These are phyloP conservation scores for Lampris incognitus DNA, from an alignment of 2,113 vertebrate genomes.

Conservation along the genomic window DNA sequence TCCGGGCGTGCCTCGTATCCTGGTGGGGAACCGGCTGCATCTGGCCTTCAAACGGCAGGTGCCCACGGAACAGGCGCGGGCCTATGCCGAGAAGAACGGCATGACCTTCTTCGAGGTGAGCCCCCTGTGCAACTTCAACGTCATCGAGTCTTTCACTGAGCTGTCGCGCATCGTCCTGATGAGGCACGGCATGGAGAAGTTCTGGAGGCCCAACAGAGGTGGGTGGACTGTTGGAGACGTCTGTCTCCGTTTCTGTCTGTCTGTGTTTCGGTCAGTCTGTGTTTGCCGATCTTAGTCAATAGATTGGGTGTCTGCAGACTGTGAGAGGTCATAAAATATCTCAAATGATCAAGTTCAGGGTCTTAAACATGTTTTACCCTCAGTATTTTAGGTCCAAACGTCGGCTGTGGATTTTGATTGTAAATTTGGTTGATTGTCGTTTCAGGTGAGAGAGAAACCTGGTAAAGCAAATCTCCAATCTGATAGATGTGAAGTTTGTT, in stretches of 20 bases:
- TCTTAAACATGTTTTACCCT: too few relatives aligned
- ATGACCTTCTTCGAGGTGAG: constrained; percentile 99
- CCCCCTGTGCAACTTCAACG: constrained; percentile 98
- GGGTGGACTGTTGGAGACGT: constrained; percentile 31
- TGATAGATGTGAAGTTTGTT: too few relatives aligned
- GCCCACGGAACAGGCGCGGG: constrained; percentile 94
- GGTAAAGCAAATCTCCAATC: too few relatives aligned
- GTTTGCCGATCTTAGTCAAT: not conserved
- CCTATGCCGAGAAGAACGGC: constrained; percentile 96
- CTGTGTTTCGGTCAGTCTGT: not conserved
- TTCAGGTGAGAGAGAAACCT: too few relatives aligned
- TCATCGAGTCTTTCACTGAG: constrained; percentile 98
- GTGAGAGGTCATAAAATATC: too few relatives aligned
- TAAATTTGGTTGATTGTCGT: too few relatives aligned
- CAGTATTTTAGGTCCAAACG: too few relatives aligned
- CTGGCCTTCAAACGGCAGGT: constrained; percentile 97
- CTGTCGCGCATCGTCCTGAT: constrained; percentile 97
- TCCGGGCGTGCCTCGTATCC: constrained; percentile 94
- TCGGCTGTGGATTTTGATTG: too few relatives aligned
- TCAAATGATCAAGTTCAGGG: too few relatives aligned
- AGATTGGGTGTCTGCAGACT: too few relatives aligned
- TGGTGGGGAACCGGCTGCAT: constrained; percentile 96
- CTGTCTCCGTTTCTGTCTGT: not conserved
- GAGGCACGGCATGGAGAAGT: constrained; percentile 99
- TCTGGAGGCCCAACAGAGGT: constrained; percentile 99